These are phyloP conservation scores for Geococcyx californianus DNA, from an alignment of 2,113 vertebrate species.

Conservation along the genomic window DNA sequence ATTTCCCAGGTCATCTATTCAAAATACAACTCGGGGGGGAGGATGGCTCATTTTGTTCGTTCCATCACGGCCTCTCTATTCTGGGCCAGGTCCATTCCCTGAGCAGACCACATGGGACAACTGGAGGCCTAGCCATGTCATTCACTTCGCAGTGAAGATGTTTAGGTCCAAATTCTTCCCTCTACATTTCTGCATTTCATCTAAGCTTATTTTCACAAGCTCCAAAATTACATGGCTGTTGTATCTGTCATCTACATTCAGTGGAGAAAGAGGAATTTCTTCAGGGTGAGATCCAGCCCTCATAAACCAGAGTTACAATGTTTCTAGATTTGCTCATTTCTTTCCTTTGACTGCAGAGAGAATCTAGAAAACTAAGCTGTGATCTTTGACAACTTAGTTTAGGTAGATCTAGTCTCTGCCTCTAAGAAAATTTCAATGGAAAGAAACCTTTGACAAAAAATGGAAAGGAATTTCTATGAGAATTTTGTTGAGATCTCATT, in stretches of 20 bases:
- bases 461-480: neutral
- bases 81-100: neutral
- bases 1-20: neutral
- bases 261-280: neutral
- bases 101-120: neutral
- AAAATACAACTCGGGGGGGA: neutral
- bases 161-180: neutral
- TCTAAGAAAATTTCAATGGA: neutral
- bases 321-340: neutral
- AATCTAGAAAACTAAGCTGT: neutral
- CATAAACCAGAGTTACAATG: neutral
- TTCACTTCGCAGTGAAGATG: neutral
- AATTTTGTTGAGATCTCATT: neutral
- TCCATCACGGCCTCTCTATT: neutral
- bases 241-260: neutral
- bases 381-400: neutral
- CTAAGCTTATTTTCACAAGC: neutral
- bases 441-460: constrained; percentile 7
- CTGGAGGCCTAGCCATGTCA: neutral
- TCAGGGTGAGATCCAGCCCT: neutral
- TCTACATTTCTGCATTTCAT: neutral
- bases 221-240: neutral
- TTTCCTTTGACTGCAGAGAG: neutral
- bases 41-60: neutral
- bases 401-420: neutral